phyloP scores from a whole-genome alignment of 2,888 invertebrate genomes.

The Drosophila lutescens region DNA sequence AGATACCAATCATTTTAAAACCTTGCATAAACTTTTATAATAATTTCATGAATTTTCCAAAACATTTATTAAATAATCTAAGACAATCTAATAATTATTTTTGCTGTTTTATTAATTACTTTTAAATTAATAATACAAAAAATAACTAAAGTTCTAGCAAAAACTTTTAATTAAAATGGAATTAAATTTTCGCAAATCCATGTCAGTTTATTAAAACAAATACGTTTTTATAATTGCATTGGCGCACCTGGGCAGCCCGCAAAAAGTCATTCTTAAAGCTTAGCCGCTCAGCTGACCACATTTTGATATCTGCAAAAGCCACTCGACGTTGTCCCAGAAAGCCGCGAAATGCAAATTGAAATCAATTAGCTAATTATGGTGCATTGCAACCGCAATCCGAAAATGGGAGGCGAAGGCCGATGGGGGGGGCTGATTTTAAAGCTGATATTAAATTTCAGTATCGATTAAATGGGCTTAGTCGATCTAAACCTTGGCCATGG shows the following conservation, averaged over 20 bases:
- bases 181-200: background rate
- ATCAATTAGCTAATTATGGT: constrained; percentile 78
- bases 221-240: constrained; percentile 15
- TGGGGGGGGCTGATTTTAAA: constrained; percentile 20
- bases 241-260: constrained; percentile 30
- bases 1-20: no score
- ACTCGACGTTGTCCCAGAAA: constrained; percentile 44
- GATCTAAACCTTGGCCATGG: constrained; percentile 8
- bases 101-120: no score
- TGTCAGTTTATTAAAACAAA: background rate
- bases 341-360: constrained; percentile 62
- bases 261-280: constrained; percentile 54
- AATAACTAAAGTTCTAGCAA: no score
- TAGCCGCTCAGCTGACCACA: constrained; percentile 50
- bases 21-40: no score
- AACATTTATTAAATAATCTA: no score
- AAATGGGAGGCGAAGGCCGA: constrained; percentile 1
- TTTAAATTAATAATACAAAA: no score
- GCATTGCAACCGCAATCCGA: constrained; percentile 51
- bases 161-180: background rate
- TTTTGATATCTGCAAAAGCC: constrained; percentile 50
- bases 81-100: no score
- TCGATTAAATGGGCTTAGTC: constrained; percentile 19
- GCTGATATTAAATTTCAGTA: constrained; percentile 27
- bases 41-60: no score